phyloP scores from a whole-genome alignment of 2,888 invertebrate species.

The Drosophila birchii region DNA sequence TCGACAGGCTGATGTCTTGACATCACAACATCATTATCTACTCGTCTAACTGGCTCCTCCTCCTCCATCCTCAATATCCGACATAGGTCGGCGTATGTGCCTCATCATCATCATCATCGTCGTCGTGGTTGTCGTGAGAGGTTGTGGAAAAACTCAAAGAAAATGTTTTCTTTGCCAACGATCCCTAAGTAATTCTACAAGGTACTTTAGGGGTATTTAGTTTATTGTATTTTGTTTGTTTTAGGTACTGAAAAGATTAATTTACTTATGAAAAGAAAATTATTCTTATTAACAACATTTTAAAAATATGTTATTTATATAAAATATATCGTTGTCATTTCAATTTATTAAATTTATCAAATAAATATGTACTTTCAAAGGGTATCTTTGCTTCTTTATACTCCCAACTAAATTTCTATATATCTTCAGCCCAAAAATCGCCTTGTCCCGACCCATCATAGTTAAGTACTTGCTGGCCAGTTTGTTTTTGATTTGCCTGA shows the following conservation, averaged over 20 bases:
- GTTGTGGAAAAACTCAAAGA: conserved; percentile 17
- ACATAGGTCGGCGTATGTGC: conserved; percentile 27
- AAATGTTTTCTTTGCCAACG: conserved; percentile 34
- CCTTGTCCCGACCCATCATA: conserved; percentile 29
- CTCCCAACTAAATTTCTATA: not conserved
- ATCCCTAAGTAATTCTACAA: conserved; percentile 50
- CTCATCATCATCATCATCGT: conserved; percentile 34
- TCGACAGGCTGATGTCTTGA: conserved; percentile 76
- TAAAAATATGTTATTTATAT: not conserved
- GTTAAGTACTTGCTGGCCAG: conserved; percentile 28
- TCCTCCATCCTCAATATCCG: not conserved
- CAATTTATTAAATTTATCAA: not conserved
- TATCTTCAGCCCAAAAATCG: conserved; percentile 42
- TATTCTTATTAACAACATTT: no score
- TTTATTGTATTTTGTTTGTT: not conserved
- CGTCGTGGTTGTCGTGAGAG: not conserved
- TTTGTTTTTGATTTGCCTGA: conserved; percentile 55
- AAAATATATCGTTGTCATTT: rapidly evolving
- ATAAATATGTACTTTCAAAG: not conserved
- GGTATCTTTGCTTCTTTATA: not conserved
- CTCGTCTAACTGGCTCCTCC: conserved; percentile 47
- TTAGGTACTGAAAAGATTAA: not conserved
- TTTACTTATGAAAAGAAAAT: not conserved
- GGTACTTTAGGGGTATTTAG: not conserved
- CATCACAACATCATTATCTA: conserved; percentile 78